Evolutionary conservation across 1,140 invertebrate species (phyloP), one percentile per base, ranked within the genome.

Genomic region (Ips nitidus): DNA sequence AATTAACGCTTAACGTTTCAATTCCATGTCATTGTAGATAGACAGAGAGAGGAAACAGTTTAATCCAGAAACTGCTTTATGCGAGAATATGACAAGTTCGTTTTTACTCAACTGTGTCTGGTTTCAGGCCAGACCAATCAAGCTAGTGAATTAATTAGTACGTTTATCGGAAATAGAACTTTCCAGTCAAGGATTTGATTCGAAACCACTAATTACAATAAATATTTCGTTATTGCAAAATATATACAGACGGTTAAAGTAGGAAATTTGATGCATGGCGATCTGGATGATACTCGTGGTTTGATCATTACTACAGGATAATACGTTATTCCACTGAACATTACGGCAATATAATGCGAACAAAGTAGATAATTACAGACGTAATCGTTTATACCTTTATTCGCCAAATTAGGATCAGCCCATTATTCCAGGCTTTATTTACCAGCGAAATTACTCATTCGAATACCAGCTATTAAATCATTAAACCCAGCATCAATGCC

Each of bases 291-390:
- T 50, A 50, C 45, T 47, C 42, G 50, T 62, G 45, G 39, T 50
- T 62, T 62, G 43, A 47, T 62, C 60, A 62, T 62, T 62, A 62
- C 50, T 62, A 8, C 4, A 8, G 60, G 41, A 59, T 58, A 59
- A 41, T 59, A 52, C 60, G 50, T 62, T 62, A 52, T 62, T 50
- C 38, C 3, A 37, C 45, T 38, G n/a, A 5, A n/a, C 6, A 50
- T 45, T 50, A 4, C 36, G 45, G 45, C 8, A 36, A 62, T 62
- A 38, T 62, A 62, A 62, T 8, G 42, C 43, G 8, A 52, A 22
- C 45, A 62, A 50, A 62, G 60, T 22, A 62, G 37, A 62, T 52
- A 52, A 62, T 50, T 62, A 62, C 8, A n/a, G 22, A 62, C 50
- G 37, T 41, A 62, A 62, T 22, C 38, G 60, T 62, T 62, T n/a